Evolutionary conservation across 2,797 vertebrate species (phyloP).

Genomic region (Sebastes flavidus): DNA sequence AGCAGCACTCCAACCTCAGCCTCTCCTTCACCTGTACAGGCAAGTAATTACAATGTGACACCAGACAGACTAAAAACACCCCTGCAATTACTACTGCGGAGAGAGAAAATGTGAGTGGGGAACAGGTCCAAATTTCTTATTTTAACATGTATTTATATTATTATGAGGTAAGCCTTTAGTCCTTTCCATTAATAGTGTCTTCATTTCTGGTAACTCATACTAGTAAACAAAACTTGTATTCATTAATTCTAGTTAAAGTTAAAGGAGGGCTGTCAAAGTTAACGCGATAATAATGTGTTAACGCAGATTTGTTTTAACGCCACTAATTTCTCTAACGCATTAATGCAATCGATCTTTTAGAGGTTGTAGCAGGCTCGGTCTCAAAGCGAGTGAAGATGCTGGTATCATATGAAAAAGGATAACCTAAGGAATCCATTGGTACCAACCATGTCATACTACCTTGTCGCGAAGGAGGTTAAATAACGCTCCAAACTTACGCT

Average conservation of each 20-base stretch:
- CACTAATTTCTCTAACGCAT: too few species aligned
- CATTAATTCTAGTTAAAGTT: neutral
- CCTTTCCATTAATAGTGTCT: neutral
- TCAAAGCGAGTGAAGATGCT: too few species aligned
- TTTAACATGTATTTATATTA: slow-evolving; percentile 4
- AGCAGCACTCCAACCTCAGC: slow-evolving; percentile 46
- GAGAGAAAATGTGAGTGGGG: neutral
- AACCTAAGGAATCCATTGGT: too few species aligned
- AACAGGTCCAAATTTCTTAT: slow-evolving; percentile 1
- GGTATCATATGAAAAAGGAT: too few species aligned
- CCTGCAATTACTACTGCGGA: slow-evolving; percentile 34
- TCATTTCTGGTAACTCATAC: neutral
- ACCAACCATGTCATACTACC: too few species aligned
- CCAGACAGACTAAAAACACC: slow-evolving; percentile 52
- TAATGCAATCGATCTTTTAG: too few species aligned
- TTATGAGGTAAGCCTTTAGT: neutral
- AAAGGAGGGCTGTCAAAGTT: neutral
- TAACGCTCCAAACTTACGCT: too few species aligned
- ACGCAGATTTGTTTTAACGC: too few species aligned
- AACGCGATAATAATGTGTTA: too few species aligned
- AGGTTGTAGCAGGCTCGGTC: too few species aligned
- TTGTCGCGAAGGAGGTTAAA: too few species aligned
- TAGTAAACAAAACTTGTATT: neutral
- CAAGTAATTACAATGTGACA: slow-evolving; percentile 70
- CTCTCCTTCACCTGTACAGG: slow-evolving; percentile 63